Percentiles rank a stretch among this genome's conserved stretches.
These are phyloP conservation scores for Bombus confusus DNA, from an alignment of 1,140 invertebrate genomes.

Conservation along the genomic window DNA sequence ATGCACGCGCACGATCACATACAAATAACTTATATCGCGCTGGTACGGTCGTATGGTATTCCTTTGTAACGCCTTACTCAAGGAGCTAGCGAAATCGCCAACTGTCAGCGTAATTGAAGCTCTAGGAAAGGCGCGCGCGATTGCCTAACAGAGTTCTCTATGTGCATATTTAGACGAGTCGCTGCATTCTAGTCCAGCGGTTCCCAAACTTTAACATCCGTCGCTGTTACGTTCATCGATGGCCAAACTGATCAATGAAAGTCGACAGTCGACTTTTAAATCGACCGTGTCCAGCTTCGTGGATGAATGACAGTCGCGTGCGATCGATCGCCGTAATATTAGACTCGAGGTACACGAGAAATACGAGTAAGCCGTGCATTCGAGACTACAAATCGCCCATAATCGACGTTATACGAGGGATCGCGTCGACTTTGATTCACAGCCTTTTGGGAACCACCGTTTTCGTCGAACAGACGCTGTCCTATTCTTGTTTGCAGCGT, in stretches of 20 bases:
- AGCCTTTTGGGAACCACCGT: constrained; percentile 22
- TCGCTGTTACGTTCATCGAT: no score
- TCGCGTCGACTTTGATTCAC: not conserved
- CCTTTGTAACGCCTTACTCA: constrained; percentile 51
- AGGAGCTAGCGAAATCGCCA: constrained; percentile 26
- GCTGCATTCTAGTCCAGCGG: constrained; percentile 54
- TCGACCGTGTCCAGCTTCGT: constrained; percentile 25
- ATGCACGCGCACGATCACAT: not conserved
- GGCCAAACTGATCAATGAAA: no score
- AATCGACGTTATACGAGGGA: not conserved
- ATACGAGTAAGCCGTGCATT: constrained; percentile 18
- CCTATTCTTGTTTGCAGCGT: constrained; percentile 33
- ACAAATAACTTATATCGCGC: constrained; percentile 45
- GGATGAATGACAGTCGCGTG: constrained; percentile 33
- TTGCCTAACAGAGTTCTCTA: constrained; percentile 76
- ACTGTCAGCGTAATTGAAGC: constrained; percentile 79
- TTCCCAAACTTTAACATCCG: constrained; percentile 16
- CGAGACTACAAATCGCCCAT: constrained; percentile 13
- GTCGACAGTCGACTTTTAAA: not conserved
- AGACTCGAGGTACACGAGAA: constrained; percentile 13
- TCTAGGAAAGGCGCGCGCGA: constrained; percentile 71
- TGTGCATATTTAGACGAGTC: constrained; percentile 72
- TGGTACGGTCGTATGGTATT: constrained; percentile 6
- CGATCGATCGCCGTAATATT: constrained; percentile 47
- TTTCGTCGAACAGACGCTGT: not conserved